Evolutionary conservation across 2,888 invertebrate genomes (phyloP), one percentile per base, ranked within the genome.

Genomic region (Syrphus vitripennis): DNA sequence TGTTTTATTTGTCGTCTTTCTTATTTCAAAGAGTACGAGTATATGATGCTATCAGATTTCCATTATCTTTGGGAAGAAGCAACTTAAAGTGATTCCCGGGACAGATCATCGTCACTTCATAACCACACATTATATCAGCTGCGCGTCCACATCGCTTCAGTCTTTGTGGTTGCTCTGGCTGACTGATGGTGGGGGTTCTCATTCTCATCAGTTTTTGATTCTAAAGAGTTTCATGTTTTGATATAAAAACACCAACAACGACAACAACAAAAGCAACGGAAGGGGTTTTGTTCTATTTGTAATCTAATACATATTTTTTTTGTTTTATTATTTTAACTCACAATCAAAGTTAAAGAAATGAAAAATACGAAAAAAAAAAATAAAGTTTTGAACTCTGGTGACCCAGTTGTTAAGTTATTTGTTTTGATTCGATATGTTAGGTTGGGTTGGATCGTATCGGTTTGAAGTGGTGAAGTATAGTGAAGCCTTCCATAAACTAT

Each of bases 81-180:
- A 67, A 83, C 77, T 78, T 67, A 67, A 77, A 83, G 82, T 83
- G 82, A 78, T 83, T 83, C 77, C 71, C 59, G 57, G 65, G 65
- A 26, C 59, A 29, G 76, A 82, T 82, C 71, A 77, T 82, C 48
- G 71, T 83, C 71, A 50, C 48, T 79, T 26, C 69, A 26, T 42
- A 53, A 74, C 80, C 80, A 61, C 67, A 72, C 26, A 42, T 77
- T 37, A 80, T 55, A 40, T 71, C 55, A 71, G 72, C 48, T 65
- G 57, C 26, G 59, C 26, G 59, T 59, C 57, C 59, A 40, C 34
- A 50, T 34, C 37, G 1, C n/a, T 16, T 21, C 14, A 26, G 59
- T 40, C 29, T 12, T 48, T 48, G 29, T 40, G 37, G 21, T n/a
- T n/a, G n/a, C n/a, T n/a, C n/a, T 67, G 12, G 16, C 14, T 12